Base-by-base conservation (phyloP, 2,888 invertebrate genomes). In the Cryptus viduatorius region DNA sequence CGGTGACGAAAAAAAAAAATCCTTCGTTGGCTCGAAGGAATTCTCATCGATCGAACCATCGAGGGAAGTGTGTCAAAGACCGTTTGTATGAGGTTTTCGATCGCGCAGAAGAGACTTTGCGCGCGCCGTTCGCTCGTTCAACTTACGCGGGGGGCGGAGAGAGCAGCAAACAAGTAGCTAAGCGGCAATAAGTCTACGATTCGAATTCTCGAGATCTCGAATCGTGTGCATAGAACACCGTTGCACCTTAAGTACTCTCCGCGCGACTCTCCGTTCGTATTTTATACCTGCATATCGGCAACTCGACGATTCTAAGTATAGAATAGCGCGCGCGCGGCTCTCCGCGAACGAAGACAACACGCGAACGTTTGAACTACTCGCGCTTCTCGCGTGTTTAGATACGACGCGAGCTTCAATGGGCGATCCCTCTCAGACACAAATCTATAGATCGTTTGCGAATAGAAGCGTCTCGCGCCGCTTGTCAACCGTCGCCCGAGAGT, bases 11-110 rank as follows among this genome's bases (percentile, higher is more conserved):
- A 3, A 31, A 19, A 19, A 19, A 19, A 56, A 19, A 56, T 42
- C 56, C 42, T 42, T 72, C 37, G 29, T 1, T 16, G 10, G 53
- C 7, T 12, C 46, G 67, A 14, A n/a, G 37, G 46, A 72, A 24
- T 37, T 14, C 56, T 14, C 14, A 56, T 56, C 68, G 44, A 79
- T 79, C 68, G 69, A 37, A 8, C 24, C 64, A 50, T 50, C n/a
- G 48, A n/a, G 69, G 79, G 73, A 84, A 84, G 84, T 84, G 82
- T 86, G 86, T 86, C 86, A 86, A 71, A 86, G 79, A 84, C 82
- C 82, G 71, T 84, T 82, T 56, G 56, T 14, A 16, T 14, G 29
- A 61, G 37, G 56, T 59, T 72, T 72, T 59, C 59, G 59, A 72
- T 72, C 56, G 72, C 14, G 29, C 37, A 31, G 19, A 71, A 61